Conservation (phyloP, 2,113 vertebrate species). For the Pao palembangensis region DNA sequence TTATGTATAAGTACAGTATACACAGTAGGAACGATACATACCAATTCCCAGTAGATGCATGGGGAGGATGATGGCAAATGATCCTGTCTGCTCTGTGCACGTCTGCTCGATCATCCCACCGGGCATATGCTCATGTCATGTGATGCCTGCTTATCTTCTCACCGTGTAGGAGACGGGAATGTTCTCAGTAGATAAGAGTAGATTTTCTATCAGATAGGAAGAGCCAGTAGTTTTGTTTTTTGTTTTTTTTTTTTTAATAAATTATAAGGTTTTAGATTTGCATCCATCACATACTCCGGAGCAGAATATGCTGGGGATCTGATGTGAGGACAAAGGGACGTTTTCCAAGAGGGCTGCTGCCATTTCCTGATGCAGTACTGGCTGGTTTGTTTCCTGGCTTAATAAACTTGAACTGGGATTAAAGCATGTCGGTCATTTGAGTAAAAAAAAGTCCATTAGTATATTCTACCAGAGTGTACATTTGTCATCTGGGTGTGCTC, state of each 20-base stretch:
- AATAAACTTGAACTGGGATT: conserved; percentile 51
- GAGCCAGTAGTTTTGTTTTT: neutral
- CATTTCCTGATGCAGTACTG: conserved; percentile 27
- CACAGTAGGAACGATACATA: conserved; percentile 12
- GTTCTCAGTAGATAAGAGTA: conserved; percentile 11
- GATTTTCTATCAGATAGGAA: neutral
- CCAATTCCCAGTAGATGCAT: conserved; percentile 15
- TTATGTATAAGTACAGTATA: conserved; percentile 23
- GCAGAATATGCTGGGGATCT: too few species aligned
- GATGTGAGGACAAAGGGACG: too few species aligned
- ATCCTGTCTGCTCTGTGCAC: conserved; percentile 36
- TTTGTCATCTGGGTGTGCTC: conserved; percentile 21
- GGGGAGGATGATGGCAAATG: conserved; percentile 35
- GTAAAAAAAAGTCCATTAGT: neutral
- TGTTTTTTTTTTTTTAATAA: neutral
- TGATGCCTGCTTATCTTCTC: conserved; percentile 54
- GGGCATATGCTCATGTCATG: conserved; percentile 40
- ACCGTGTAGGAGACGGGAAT: conserved; percentile 13
- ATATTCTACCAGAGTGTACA: conserved; percentile 20
- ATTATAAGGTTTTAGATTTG: neutral
- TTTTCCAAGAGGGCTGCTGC: too few species aligned
- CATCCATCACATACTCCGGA: too few species aligned
- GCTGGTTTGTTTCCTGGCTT: conserved; percentile 45
- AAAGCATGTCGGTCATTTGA: conserved; percentile 7
- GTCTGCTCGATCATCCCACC: conserved; percentile 29